phyloP scores from a whole-genome alignment of 2,888 invertebrate genomes.

The Sabatieria punctata region DNA sequence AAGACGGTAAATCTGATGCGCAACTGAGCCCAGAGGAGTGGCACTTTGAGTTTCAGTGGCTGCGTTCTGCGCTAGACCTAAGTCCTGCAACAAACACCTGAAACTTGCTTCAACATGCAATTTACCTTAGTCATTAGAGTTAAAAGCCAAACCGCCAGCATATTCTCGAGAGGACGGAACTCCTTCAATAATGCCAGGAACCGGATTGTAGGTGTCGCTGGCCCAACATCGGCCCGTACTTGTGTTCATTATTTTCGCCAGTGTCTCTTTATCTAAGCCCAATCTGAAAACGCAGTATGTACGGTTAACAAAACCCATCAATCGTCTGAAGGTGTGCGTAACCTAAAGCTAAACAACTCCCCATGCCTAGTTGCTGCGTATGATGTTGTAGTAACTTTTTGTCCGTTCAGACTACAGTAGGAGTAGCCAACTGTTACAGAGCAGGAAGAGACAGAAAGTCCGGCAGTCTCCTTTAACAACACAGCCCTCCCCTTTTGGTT shows the following conservation, averaged over 20 bases:
- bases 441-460: too few species aligned
- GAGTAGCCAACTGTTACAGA: too few species aligned
- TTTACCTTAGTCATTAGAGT: constrained; percentile 61
- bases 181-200: constrained; percentile 68
- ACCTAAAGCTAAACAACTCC: too few species aligned
- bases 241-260: constrained; percentile 75
- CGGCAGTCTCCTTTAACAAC: too few species aligned
- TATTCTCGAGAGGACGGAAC: constrained; percentile 77
- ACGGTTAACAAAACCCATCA: too few species aligned
- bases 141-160: constrained; percentile 60
- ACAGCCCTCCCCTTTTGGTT: too few species aligned
- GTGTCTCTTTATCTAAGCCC: constrained; percentile 68
- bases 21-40: constrained; percentile 67
- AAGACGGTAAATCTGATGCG: too few species aligned
- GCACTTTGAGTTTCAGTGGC: constrained; percentile 60
- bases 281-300: constrained; percentile 47
- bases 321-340: too few species aligned
- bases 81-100: constrained; percentile 43
- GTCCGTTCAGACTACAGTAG: too few species aligned
- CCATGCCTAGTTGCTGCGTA: too few species aligned
- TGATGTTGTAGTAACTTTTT: too few species aligned
- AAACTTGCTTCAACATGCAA: neutral
- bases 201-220: constrained; percentile 87
- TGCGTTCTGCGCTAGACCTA: constrained; percentile 72
- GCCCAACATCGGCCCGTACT: constrained; percentile 93